phyloP scores from a whole-genome alignment of 2,888 invertebrate species.

The Xestoiulus laeticollis region DNA sequence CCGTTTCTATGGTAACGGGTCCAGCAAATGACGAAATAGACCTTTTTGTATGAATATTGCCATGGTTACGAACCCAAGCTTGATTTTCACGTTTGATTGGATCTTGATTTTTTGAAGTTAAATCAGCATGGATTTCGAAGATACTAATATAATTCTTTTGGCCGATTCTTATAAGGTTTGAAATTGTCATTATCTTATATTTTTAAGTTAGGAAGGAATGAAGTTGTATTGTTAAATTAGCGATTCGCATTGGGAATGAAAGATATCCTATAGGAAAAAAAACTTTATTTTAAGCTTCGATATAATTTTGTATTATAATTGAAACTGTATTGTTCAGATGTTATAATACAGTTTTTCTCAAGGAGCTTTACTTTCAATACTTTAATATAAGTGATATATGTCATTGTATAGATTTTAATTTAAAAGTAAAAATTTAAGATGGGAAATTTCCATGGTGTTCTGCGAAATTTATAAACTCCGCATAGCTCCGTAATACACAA shows the following conservation, averaged over 20 bases:
- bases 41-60: background rate
- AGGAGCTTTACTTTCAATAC: background rate
- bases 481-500: too few species aligned
- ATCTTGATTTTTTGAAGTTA: background rate
- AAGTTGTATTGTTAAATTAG: background rate
- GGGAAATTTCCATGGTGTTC: background rate
- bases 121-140: conserved; percentile 27
- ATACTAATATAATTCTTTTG: conserved; percentile 46
- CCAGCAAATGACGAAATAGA: conserved; percentile 14
- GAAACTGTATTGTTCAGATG: background rate
- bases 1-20: background rate
- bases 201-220: background rate
- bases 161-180: conserved; percentile 49
- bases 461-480: too few species aligned
- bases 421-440: background rate
- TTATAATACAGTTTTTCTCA: background rate
- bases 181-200: background rate
- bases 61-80: conserved; percentile 28
- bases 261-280: background rate
- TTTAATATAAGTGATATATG: background rate
- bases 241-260: background rate
- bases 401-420: background rate
- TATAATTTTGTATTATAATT: background rate
- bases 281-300: background rate
- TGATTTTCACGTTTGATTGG: conserved; percentile 24